These are phyloP conservation scores for Sanderia malayensis DNA, from an alignment of 30 jellyfish, hydroid and myxozoan genomes.

Conservation along the genomic window DNA sequence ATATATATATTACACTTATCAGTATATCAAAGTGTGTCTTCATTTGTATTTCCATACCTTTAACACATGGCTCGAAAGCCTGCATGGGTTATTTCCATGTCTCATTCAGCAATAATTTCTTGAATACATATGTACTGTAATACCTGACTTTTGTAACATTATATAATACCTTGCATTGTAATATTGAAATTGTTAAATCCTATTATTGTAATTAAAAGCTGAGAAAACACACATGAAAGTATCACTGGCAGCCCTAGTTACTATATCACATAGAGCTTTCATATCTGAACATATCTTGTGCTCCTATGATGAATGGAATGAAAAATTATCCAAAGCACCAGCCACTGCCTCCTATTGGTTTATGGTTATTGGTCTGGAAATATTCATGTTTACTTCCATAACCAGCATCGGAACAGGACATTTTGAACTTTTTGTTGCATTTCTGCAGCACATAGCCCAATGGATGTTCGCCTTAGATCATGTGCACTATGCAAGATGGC, in stretches of 20 bases:
- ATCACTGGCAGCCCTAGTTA: conserved; percentile 13
- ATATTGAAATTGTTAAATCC: background rate
- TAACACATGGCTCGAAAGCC: conserved; percentile 7
- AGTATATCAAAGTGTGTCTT: no score
- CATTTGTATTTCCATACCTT: no score
- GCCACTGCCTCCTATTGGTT: conserved; percentile 15
- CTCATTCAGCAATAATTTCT: background rate
- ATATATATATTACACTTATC: no score
- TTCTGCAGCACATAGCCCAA: background rate
- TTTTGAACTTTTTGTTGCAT: conserved; percentile 8
- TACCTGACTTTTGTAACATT: background rate
- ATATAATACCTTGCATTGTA: background rate
- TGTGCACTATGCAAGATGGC: conserved; percentile 35
- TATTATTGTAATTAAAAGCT: background rate
- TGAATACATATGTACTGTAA: background rate
- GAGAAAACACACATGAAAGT: background rate
- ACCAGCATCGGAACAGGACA: conserved; percentile 16
- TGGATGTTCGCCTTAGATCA: conserved; percentile 37
- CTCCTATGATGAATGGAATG: conserved; percentile 24
- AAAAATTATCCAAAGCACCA: background rate
- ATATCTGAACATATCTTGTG: conserved; percentile 1
- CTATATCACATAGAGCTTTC: conserved; percentile 6
- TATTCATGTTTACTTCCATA: background rate
- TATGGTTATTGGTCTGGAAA: conserved; percentile 9
- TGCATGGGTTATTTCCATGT: conserved; percentile 2